These are phyloP conservation scores for Oxystoma pomonae DNA, from an alignment of 2,888 invertebrate species.

Conservation along the genomic window DNA sequence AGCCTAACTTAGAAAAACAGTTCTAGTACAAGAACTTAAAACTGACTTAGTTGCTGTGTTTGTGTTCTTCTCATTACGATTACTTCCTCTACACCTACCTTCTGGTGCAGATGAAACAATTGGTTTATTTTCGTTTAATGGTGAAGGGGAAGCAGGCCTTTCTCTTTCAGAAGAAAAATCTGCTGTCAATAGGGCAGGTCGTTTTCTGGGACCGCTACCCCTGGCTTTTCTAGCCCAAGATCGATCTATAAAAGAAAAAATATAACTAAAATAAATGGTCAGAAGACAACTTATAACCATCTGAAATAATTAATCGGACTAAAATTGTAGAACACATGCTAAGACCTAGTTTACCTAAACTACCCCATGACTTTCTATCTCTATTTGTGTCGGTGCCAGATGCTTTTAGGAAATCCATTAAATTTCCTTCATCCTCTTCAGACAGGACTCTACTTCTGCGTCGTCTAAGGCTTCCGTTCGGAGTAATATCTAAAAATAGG, in stretches of 20 bases:
- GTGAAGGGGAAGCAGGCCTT: conserved; percentile 64
- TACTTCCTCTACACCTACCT: too few relatives aligned
- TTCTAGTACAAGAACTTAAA: too few relatives aligned
- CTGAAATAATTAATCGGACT: too few relatives aligned
- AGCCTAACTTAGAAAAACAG: too few relatives aligned
- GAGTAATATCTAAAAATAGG: conserved; percentile 67
- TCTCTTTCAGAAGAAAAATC: conserved; percentile 72
- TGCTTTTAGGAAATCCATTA: conserved; percentile 81
- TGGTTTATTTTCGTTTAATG: conserved; percentile 56
- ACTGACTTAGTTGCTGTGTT: too few relatives aligned
- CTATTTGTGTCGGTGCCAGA: conserved; percentile 71
- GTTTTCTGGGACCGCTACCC: conserved; percentile 66
- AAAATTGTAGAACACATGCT: too few relatives aligned
- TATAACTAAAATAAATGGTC: conserved; percentile 11
- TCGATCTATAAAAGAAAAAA: conserved; percentile 57
- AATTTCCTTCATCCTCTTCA: conserved; percentile 76
- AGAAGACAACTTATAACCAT: too few relatives aligned
- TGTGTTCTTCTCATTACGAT: too few relatives aligned
- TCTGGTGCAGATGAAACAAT: conserved; percentile 52
- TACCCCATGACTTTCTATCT: conserved; percentile 80
- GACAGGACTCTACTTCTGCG: conserved; percentile 76
- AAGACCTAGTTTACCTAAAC: too few relatives aligned
- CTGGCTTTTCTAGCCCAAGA: conserved; percentile 82
- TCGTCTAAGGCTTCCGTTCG: conserved; percentile 80
- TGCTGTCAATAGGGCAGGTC: conserved; percentile 72